Conservation (phyloP, 1,140 invertebrate species). For the Drosophila quadrilineata region DNA sequence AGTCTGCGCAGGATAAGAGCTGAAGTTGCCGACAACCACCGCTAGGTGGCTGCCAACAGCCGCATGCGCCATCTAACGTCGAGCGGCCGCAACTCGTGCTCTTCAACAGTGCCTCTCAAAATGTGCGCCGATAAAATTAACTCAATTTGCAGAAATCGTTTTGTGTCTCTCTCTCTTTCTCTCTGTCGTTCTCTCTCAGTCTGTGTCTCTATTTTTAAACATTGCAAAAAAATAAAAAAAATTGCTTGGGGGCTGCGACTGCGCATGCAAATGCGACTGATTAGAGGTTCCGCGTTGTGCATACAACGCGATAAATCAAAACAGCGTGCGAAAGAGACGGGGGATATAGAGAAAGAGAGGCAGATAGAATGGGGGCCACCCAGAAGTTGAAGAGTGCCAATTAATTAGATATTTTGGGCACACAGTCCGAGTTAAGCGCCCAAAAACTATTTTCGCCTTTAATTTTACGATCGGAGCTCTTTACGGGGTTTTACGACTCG, state of each 20-base stretch:
- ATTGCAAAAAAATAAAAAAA: constrained; percentile 45
- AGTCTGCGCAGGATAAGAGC: constrained; percentile 2
- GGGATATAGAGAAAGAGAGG: too few relatives aligned
- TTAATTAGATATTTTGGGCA: constrained; percentile 72
- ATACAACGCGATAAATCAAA: constrained; percentile 71
- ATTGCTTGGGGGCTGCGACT: constrained; percentile 17
- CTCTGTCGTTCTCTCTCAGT: too few relatives aligned
- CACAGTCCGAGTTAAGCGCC: constrained; percentile 50
- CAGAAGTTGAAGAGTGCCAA: constrained; percentile 56
- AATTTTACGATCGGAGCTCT: constrained; percentile 63
- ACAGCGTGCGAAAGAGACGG: constrained; percentile 18
- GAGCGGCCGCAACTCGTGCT: not conserved
- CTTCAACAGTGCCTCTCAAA: constrained; percentile 37
- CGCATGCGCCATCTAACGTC: constrained; percentile 21
- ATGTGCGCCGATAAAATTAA: constrained; percentile 13
- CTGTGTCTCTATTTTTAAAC: constrained; percentile 42
- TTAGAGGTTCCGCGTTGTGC: constrained; percentile 57
- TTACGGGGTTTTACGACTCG: constrained; percentile 69
- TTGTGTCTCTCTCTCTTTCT: too few relatives aligned
- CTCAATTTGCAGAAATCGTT: too few relatives aligned
- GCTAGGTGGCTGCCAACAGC: not conserved
- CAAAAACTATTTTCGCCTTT: constrained; percentile 69
- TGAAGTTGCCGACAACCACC: not conserved
- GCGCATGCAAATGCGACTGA: constrained; percentile 68
- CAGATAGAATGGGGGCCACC: constrained; percentile 48